Conservation (phyloP, 2,888 invertebrate genomes). For the Bellardia bayeri region DNA sequence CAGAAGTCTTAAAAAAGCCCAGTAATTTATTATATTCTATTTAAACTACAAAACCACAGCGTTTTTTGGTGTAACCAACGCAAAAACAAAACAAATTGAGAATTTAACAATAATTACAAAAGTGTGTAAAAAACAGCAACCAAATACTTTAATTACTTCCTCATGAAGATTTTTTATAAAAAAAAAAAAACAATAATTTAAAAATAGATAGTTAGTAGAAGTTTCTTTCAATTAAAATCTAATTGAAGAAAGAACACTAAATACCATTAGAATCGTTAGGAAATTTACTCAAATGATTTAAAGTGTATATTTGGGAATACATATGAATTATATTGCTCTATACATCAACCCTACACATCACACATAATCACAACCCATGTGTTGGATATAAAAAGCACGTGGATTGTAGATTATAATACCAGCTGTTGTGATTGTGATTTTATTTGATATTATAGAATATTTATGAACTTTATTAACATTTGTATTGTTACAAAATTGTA, state of each 20-base stretch:
- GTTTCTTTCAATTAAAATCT: neutral
- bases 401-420: too few relatives aligned
- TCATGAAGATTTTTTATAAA: conserved; percentile 16
- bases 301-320: too few relatives aligned
- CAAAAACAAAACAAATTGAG: neutral
- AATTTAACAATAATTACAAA: conserved; percentile 28
- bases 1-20: neutral
- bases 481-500: too few relatives aligned
- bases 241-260: neutral
- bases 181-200: neutral
- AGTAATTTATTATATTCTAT: conserved; percentile 5
- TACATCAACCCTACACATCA: too few relatives aligned
- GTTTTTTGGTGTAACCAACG: conserved; percentile 2
- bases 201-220: neutral
- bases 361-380: too few relatives aligned
- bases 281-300: too few relatives aligned
- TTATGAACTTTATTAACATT: too few relatives aligned
- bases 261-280: too few relatives aligned
- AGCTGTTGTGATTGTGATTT: too few relatives aligned
- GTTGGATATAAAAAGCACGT: too few relatives aligned
- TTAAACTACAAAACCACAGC: conserved; percentile 3
- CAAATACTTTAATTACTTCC: conserved; percentile 49
- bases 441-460: too few relatives aligned
- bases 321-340: too few relatives aligned
- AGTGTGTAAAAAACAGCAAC: neutral